phyloP scores from a whole-genome alignment of 2,888 invertebrate genomes.

The Microchrysa polita region DNA sequence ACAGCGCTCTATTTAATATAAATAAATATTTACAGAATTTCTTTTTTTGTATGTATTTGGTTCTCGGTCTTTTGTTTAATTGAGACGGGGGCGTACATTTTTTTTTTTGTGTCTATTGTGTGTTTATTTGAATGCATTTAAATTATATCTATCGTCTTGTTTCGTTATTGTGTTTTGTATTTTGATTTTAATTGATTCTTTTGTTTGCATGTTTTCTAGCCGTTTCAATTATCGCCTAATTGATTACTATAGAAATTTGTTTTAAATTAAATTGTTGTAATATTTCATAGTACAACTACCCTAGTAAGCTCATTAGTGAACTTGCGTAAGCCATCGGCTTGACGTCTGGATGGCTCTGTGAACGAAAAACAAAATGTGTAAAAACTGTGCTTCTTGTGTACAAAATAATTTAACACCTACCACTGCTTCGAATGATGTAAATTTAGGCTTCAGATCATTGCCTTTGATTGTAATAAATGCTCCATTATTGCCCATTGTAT shows the following conservation, averaged over 20 bases:
- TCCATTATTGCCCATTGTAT: slow-evolving; percentile 99
- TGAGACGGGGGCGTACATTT: too few relatives aligned
- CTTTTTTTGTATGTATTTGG: too few relatives aligned
- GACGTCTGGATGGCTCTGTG: slow-evolving; percentile 95
- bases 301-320: slow-evolving; percentile 78
- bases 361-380: slow-evolving; percentile 60
- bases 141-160: too few relatives aligned
- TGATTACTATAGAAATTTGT: slow-evolving; percentile 17
- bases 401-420: slow-evolving; percentile 70
- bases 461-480: slow-evolving; percentile 97
- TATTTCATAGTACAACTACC: slow-evolving; percentile 46
- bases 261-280: slow-evolving; percentile 33
- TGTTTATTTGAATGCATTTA: too few relatives aligned
- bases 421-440: slow-evolving; percentile 93
- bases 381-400: too few relatives aligned
- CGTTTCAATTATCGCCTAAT: slow-evolving; percentile 35
- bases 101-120: too few relatives aligned
- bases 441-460: slow-evolving; percentile 88
- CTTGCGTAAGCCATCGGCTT: slow-evolving; percentile 98
- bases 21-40: too few relatives aligned
- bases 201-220: slow-evolving; percentile 1
- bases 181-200: slow-evolving; percentile 25
- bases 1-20: too few relatives aligned
- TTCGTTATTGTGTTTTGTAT: too few relatives aligned
- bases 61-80: too few relatives aligned